Conservation (phyloP, 2,888 invertebrate species). For the Apodemia mormo region DNA sequence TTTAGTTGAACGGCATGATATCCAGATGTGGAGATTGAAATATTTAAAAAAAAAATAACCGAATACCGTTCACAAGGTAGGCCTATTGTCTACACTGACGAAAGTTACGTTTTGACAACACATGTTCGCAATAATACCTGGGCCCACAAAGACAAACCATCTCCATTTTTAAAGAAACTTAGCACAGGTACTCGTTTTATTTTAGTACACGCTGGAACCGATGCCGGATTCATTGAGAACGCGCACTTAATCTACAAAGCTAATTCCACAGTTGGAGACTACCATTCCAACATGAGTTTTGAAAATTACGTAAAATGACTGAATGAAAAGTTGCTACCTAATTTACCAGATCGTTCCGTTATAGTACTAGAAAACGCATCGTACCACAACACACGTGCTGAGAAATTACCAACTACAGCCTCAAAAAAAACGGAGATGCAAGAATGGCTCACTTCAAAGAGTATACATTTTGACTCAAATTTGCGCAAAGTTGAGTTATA, state of each 20-base stretch:
- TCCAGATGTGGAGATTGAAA: no score
- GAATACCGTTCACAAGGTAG: no score
- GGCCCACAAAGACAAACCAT: slow-evolving; percentile 27
- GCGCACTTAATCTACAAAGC: slow-evolving; percentile 40
- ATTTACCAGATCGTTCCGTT: slow-evolving; percentile 34
- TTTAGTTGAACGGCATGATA: no score
- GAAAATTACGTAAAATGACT: slow-evolving; percentile 42
- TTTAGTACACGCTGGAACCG: slow-evolving; percentile 40
- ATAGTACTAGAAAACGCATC: slow-evolving; percentile 38
- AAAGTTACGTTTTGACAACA: slow-evolving; percentile 34
- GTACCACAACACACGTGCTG: slow-evolving; percentile 33
- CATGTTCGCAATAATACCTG: slow-evolving; percentile 34
- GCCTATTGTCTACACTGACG: slow-evolving; percentile 38
- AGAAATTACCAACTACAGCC: slow-evolving; percentile 30
- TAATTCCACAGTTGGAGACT: slow-evolving; percentile 35
- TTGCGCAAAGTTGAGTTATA: slow-evolving; percentile 26
- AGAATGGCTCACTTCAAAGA: slow-evolving; percentile 32
- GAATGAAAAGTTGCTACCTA: slow-evolving; percentile 39
- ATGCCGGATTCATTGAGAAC: no score
- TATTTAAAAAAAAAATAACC: no score
- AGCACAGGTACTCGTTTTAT: slow-evolving; percentile 37
- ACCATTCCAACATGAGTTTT: slow-evolving; percentile 39
- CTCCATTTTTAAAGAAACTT: slow-evolving; percentile 31
- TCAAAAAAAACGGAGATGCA: slow-evolving; percentile 36
- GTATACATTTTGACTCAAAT: slow-evolving; percentile 23